Evolutionary conservation across 2,888 invertebrate species (phyloP).

Genomic region (Unio pictorum): DNA sequence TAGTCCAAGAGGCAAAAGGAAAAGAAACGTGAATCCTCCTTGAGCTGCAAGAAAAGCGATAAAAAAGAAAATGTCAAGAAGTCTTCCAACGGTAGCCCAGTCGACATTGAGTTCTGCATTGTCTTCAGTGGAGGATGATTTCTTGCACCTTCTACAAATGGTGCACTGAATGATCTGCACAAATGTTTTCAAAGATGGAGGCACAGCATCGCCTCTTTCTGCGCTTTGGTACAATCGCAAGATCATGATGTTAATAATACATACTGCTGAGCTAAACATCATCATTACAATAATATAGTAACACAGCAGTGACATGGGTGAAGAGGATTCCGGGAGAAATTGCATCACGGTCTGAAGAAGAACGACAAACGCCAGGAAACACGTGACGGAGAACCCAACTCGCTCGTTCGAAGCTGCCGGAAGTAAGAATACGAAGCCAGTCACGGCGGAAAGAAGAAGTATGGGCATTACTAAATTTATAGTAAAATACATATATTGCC

Average conservation of each 20-base stretch:
- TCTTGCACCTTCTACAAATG: neutral
- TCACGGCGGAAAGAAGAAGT: conserved; percentile 21
- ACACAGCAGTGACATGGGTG: conserved; percentile 32
- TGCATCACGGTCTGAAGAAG: conserved; percentile 31
- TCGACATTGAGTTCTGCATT: conserved; percentile 7
- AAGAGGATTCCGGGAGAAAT: conserved; percentile 26
- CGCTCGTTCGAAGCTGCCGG: conserved; percentile 28
- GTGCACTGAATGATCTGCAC: neutral
- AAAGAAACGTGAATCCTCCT: conserved; percentile 19
- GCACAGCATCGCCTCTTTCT: neutral
- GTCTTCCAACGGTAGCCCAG: conserved; percentile 21
- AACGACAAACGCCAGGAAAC: conserved; percentile 31
- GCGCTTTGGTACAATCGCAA: conserved; percentile 20
- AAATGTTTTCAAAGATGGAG: neutral
- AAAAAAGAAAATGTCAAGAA: conserved; percentile 28
- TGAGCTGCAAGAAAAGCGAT: conserved; percentile 25
- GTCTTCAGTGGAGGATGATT: neutral
- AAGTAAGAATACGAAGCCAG: conserved; percentile 30
- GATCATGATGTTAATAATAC: conserved; percentile 22
- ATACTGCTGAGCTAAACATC: conserved; percentile 15
- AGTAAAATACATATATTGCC: conserved; percentile 23
- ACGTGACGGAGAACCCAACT: conserved; percentile 31
- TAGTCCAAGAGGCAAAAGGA: conserved; percentile 23
- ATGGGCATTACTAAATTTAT: conserved; percentile 32
- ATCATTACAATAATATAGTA: conserved; percentile 34